Evolutionary conservation across 2,888 invertebrate species (phyloP), one percentile per base, ranked within the genome.

Genomic region (Amphipoea oculea): DNA sequence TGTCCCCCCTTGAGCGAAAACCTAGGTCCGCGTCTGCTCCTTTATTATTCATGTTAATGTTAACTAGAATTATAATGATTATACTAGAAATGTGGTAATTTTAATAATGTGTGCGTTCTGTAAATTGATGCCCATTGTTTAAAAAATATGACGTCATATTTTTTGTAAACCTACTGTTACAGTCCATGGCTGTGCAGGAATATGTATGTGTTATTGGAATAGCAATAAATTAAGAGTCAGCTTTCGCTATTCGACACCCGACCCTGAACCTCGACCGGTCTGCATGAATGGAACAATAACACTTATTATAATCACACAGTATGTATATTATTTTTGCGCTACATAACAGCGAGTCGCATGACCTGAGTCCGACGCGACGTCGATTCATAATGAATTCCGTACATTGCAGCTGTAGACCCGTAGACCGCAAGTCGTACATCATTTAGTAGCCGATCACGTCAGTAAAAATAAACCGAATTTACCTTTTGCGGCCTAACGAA

Each of bases 261-360:
- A 92, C 95, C 94, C 91, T 94, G 94, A 94, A 93, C 94, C 91
- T 90, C 86, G 91, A 86, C 86, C 85, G 89, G 89, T 78, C 87
- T 86, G 89, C 88, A 91, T 94, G 92, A 94, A 94, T 94, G 95
- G 92, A 94, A 95, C 93, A 94, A 94, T 92, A 90, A 92, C 86
- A 88, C 88, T 91, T 91, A 92, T 94, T 93, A 92, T 94, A 92
- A 91, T 90, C 88, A 89, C 88, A 90, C 86, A 87, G 86, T 86
- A 81, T 76, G 79, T 83, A 87, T 79, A 66, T 85, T 86, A 87
- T 86, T 88, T 86, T 87, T 79, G 86, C 79, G 75, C 82, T 80
- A 88, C 81, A 83, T 82, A 80, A 89, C 76, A 78, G 71, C 54
- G 75, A 72, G 82, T 84, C 71, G 82, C 80, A 85, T 82, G 88